Evolutionary conservation across 2,797 vertebrate species (phyloP), one percentile per base, ranked within the genome.

Genomic region (Protonibea diacanthus): DNA sequence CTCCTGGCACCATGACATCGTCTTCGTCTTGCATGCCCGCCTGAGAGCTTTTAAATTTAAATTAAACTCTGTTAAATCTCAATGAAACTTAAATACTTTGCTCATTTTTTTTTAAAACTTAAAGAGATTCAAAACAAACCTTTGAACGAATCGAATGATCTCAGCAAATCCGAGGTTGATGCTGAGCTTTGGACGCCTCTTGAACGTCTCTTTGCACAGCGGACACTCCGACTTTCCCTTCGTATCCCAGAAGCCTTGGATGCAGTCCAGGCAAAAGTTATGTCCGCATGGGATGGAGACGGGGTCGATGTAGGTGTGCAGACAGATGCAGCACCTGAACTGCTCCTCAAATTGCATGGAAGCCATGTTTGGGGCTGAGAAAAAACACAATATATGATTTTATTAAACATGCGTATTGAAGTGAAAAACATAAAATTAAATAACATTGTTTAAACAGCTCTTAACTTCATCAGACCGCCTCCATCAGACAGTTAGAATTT

Each of bases 191-290:
- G 92, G 93, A 0, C 81, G 76, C 0, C 5, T 45, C 0, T 0
- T n/a, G 71, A 93, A 93, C 0, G 3, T 44, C 74, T 88, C 80
- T 66, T 87, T 93, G 83, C 93, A 94, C 5, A 92, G 86, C 0
- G 90, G 92, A 59, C 93, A 93, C 45, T 84, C 75, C 0, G 27
- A 3, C 5, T 11, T 68, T 3, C 38, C 40, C 38, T 70, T 74
- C 0, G 53, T 82, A 3, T 89, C 84, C 92, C 92, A 92, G 80
- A 60, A 91, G 21, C 27, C 48, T 4, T 76, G 59, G 17, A 94
- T 91, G 64, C 93, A 94, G 66, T 58, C 55, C 51, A 86, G 53
- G 76, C 93, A 94, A 63, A 91, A 93, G 82, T 86, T 94, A 81
- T 94, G 93, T 6, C 89, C 91, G 14, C 92, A 93, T 0, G 91